These are phyloP conservation scores for Limonius californicus DNA, from an alignment of 1,140 invertebrate species.

Conservation along the genomic window DNA sequence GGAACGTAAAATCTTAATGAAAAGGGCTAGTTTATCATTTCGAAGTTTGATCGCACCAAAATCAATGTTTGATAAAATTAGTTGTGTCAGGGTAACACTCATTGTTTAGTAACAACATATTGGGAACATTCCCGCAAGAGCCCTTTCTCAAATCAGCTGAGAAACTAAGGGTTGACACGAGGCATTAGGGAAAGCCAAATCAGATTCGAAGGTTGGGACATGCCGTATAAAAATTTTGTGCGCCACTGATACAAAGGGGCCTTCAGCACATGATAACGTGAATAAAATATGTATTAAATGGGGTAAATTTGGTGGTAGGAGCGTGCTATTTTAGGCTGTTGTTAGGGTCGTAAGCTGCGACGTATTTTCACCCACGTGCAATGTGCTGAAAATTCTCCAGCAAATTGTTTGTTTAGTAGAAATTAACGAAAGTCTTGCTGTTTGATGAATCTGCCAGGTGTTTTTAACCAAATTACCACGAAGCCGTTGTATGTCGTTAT, in stretches of 20 bases:
- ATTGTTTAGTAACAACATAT: neutral
- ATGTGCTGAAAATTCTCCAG: neutral
- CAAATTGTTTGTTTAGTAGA: neutral
- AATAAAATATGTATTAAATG: neutral
- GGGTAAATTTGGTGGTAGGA: neutral
- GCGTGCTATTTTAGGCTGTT: neutral
- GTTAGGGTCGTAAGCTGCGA: neutral
- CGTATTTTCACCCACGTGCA: neutral
- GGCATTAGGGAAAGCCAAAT: conserved; percentile 1
- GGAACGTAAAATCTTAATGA: too few species aligned
- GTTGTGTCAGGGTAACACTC: too few species aligned
- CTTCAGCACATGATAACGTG: neutral
- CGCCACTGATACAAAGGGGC: neutral
- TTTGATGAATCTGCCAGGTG: too few species aligned
- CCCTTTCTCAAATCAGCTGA: neutral
- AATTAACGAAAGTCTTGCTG: too few species aligned
- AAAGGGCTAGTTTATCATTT: too few species aligned
- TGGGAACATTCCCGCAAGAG: neutral
- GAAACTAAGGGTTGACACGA: neutral
- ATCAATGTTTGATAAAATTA: too few species aligned
- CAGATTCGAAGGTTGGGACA: neutral
- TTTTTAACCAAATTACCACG: too few species aligned
- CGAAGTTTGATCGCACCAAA: too few species aligned
- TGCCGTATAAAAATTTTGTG: neutral
- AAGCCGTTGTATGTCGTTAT: too few species aligned